Base-by-base conservation (phyloP, 2,797 vertebrate species). In the Lagocephalus sceleratus region DNA sequence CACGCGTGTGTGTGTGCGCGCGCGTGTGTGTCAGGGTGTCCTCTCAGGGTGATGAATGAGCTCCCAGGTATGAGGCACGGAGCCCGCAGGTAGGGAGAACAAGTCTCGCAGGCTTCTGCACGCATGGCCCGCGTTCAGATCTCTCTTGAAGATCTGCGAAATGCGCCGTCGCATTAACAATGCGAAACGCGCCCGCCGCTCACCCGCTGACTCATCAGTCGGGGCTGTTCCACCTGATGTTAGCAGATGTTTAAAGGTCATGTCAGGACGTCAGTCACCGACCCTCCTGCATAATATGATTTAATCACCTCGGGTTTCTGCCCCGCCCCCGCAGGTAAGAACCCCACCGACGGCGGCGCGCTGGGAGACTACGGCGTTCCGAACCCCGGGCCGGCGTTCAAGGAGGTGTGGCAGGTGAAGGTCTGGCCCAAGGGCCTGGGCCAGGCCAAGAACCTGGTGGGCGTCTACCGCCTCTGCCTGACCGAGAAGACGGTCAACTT, bases 371-470 rank as follows among this genome's bases (percentile, higher is more conserved):
- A 90, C 29, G 90, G 90, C 0, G 71, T 88, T 0, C 88, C 84
- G 5, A 83, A 81, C 60, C 90, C 92, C 0, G 90, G 88, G 3
- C 92, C 90, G 1, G 88, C 92, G 1, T 93, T 93, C 81, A 93
- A 92, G 66, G 93, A 94, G 60, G 89, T 94, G 22, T 95, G 94
- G 93, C 92, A 94, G 51, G 91, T 94, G 49, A 94, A 90, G 32
- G 90, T 94, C 47, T 90, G 89, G 74, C 92, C 94, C 20, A 92
- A 93, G 63, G 93, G 91, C 20, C 77, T 94, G 35, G 91, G 93
- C 6, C 92, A 94, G 64, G 87, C 88, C 35, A 88, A 82, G 69
- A 92, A 91, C 77, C 72, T 94, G 65, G 91, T 92, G 25, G 91
- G 92, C 2, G 66, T 90, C 72, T 94, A 94, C 81, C 81, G 87